Conservation (phyloP, 1,140 invertebrate species). For the Ceratoteleas bidentatus region DNA sequence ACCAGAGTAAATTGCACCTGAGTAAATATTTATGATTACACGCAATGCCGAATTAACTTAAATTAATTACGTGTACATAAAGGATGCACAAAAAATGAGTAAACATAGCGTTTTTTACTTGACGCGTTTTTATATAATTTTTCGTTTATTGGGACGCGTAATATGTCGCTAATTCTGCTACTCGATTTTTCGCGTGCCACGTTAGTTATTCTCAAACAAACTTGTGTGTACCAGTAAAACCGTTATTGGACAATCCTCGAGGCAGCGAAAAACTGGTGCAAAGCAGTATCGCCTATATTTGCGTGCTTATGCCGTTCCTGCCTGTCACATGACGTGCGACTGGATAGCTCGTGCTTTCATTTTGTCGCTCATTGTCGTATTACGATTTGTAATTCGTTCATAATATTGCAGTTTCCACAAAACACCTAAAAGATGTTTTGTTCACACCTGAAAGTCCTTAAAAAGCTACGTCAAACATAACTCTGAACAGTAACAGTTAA, state of each 20-base stretch:
- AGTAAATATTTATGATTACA: no score
- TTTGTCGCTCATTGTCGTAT: constrained; percentile 14
- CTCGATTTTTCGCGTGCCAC: constrained; percentile 55
- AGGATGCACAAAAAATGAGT: neutral
- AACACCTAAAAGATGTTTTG: constrained; percentile 53
- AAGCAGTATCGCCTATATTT: constrained; percentile 58
- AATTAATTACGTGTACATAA: constrained; percentile 2
- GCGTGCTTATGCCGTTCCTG: constrained; percentile 41
- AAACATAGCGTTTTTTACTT: constrained; percentile 1
- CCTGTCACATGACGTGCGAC: constrained; percentile 29
- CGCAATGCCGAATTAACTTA: no score
- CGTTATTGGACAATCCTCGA: constrained; percentile 55
- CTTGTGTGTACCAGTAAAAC: constrained; percentile 60
- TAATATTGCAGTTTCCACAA: constrained; percentile 48
- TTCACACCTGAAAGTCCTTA: constrained; percentile 44
- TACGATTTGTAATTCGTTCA: constrained; percentile 39
- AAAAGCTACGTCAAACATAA: constrained; percentile 57
- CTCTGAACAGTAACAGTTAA: constrained; percentile 53
- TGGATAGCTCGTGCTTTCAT: constrained; percentile 25
- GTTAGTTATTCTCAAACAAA: constrained; percentile 58
- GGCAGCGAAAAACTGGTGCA: constrained; percentile 60
- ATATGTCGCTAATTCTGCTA: constrained; percentile 54
- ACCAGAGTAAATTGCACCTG: no score
- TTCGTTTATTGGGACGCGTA: constrained; percentile 57
- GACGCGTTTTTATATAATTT: constrained; percentile 31